phyloP scores from a whole-genome alignment of 2,113 vertebrate species.

The Xiphophorus hellerii region DNA sequence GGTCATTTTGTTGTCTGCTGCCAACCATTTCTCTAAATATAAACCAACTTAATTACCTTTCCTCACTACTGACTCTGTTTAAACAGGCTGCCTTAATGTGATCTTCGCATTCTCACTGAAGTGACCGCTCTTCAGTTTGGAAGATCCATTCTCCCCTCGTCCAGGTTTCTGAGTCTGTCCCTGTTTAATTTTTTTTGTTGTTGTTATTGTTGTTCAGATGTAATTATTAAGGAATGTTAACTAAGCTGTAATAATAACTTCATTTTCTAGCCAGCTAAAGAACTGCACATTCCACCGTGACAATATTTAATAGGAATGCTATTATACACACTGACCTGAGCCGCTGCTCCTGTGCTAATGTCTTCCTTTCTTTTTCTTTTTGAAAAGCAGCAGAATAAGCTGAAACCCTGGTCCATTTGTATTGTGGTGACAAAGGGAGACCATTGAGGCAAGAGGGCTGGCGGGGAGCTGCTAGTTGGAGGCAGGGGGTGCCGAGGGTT shows the following conservation, averaged over 20 bases:
- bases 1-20: conserved; percentile 42
- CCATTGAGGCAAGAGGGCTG: conserved; percentile 66
- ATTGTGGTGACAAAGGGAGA: conserved; percentile 76
- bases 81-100: conserved; percentile 41
- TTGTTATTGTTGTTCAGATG: background rate
- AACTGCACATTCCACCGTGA: conserved; percentile 47
- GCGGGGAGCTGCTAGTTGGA: conserved; percentile 55
- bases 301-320: conserved; percentile 59
- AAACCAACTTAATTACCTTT: conserved; percentile 65
- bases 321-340: conserved; percentile 66
- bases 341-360: conserved; percentile 75
- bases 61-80: conserved; percentile 65
- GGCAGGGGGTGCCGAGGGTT: conserved; percentile 67
- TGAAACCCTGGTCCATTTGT: conserved; percentile 83
- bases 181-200: background rate
- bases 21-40: conserved; percentile 65
- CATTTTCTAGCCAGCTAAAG: conserved; percentile 18
- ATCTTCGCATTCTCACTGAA: conserved; percentile 53
- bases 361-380: conserved; percentile 79
- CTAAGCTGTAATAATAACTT: background rate
- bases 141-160: background rate
- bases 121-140: background rate
- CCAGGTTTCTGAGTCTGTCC: background rate
- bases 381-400: conserved; percentile 83
- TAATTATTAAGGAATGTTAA: background rate